Evolutionary conservation across 2,113 vertebrate species (phyloP).

Genomic region (Labeo catla): DNA sequence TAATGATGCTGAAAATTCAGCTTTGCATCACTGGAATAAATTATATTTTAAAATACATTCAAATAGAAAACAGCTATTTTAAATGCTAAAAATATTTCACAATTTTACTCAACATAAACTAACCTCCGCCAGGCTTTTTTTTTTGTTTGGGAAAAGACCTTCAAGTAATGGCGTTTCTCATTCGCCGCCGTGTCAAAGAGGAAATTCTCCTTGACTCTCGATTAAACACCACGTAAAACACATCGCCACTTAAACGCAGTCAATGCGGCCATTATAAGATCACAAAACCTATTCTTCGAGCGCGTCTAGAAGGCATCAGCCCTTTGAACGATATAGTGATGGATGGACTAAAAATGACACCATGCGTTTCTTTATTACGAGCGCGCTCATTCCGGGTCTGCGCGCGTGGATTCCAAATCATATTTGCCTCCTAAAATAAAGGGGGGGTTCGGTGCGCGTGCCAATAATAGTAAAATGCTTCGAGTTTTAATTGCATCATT

Average conservation of each 20-base stretch:
- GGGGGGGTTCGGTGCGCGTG: slow-evolving; percentile 52
- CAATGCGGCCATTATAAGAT: slow-evolving; percentile 55
- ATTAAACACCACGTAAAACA: slow-evolving; percentile 69
- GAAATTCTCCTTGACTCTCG: slow-evolving; percentile 69
- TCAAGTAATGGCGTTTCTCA: slow-evolving; percentile 60
- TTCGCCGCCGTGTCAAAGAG: slow-evolving; percentile 74
- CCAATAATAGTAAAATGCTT: slow-evolving; percentile 83
- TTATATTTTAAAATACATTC: not conserved
- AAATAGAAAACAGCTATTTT: not conserved
- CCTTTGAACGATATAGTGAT: slow-evolving; percentile 73
- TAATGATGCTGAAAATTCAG: not conserved
- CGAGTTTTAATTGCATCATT: slow-evolving; percentile 84
- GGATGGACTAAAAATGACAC: slow-evolving; percentile 70
- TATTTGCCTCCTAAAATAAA: slow-evolving; percentile 78
- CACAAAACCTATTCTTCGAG: slow-evolving; percentile 37
- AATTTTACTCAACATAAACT: not conserved
- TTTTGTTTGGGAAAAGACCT: slow-evolving; percentile 46
- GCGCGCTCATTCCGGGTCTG: slow-evolving; percentile 73
- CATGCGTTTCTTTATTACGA: slow-evolving; percentile 78
- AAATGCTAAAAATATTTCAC: not conserved
- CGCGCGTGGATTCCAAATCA: slow-evolving; percentile 77
- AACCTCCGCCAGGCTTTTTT: not conserved
- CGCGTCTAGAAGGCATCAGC: slow-evolving; percentile 42
- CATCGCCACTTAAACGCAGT: slow-evolving; percentile 63
- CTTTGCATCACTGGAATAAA: not conserved